Conservation (phyloP, 2,888 invertebrate species). For the Machimus rusticus region DNA sequence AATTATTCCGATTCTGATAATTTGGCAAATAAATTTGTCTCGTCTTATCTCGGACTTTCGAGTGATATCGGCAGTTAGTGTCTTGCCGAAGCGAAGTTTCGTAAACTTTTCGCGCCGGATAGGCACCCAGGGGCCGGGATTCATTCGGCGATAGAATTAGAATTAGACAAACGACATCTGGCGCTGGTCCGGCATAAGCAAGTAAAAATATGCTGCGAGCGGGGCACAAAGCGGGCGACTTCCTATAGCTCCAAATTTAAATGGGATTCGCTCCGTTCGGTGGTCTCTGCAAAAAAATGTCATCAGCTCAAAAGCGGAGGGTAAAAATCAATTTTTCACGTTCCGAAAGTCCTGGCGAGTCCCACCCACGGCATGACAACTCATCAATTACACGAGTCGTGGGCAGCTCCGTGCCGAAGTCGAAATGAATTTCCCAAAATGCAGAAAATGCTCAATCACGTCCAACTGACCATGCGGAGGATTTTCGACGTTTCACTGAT, state of each 20-base stretch:
- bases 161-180: not conserved
- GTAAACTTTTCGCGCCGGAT: not conserved
- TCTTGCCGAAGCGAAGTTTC: not conserved
- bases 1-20: slow-evolving; percentile 36
- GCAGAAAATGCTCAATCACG: slow-evolving; percentile 37
- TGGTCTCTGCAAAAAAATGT: not conserved
- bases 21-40: slow-evolving; percentile 36
- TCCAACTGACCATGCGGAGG: slow-evolving; percentile 34
- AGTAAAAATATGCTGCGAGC: not conserved
- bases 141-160: not conserved
- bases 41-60: not conserved
- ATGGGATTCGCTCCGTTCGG: not conserved
- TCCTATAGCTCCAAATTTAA: not conserved
- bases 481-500: slow-evolving; percentile 37
- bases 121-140: not conserved
- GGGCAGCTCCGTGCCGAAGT: not conserved
- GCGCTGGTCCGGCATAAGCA: not conserved
- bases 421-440: slow-evolving; percentile 34
- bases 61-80: slow-evolving; percentile 25
- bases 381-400: slow-evolving; percentile 35
- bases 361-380: slow-evolving; percentile 33
- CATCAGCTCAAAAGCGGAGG: not conserved
- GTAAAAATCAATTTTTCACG: slow-evolving; percentile 27
- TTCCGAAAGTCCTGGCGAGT: not conserved
- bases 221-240: not conserved